phyloP scores from a whole-genome alignment of 2,113 vertebrate genomes.

The Pedionomus torquatus region DNA sequence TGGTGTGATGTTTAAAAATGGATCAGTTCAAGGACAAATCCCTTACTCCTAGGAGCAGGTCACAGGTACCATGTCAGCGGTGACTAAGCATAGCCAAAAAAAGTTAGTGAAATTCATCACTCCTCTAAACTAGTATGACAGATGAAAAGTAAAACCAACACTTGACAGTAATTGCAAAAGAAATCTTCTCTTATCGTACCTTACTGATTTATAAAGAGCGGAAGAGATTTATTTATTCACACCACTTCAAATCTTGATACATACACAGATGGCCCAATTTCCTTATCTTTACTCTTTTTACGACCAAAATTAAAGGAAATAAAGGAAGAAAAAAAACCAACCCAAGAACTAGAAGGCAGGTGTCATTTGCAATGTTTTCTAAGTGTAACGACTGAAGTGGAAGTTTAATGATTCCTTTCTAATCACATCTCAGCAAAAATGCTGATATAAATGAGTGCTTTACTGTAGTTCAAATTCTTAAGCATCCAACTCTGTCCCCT shows the following conservation, averaged over 20 bases:
- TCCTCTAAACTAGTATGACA: not conserved
- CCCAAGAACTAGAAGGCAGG: not conserved
- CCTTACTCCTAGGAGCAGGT: not conserved
- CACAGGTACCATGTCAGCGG: not conserved
- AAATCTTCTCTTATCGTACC: not conserved
- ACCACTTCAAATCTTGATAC: not conserved
- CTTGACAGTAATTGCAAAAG: not conserved
- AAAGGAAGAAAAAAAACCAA: not conserved
- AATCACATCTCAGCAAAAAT: not conserved
- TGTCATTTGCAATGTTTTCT: not conserved
- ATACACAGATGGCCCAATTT: not conserved
- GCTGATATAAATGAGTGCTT: not conserved
- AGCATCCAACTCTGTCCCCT: not conserved
- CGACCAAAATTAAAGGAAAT: not conserved
- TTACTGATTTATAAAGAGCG: not conserved
- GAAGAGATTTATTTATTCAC: not conserved
- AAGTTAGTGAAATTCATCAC: not conserved
- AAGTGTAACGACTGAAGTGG: not conserved
- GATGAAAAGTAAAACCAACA: not conserved
- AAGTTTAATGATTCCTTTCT: constrained; percentile 14
- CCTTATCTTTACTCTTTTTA: not conserved
- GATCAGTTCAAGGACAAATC: not conserved
- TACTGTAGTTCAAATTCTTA: not conserved
- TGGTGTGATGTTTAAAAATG: not conserved
- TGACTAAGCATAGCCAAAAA: not conserved